phyloP scores from a whole-genome alignment of 2,888 invertebrate genomes.

The Eristalinus sepulchralis region DNA sequence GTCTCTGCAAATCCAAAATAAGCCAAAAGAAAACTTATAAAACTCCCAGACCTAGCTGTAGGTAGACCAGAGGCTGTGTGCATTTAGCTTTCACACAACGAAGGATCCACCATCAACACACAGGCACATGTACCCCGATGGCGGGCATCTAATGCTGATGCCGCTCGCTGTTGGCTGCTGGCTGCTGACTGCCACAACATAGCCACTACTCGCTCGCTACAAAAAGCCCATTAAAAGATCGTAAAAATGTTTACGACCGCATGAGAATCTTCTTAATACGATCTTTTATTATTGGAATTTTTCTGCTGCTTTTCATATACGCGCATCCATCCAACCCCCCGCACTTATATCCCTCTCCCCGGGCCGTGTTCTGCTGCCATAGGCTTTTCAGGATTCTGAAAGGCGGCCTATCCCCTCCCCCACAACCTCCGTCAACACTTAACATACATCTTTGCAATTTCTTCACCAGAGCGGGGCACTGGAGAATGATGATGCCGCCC shows the following conservation, averaged over 20 bases:
- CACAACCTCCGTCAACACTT: conserved; percentile 42
- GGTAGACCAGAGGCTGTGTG: conserved; percentile 3
- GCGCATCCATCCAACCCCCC: conserved; percentile 51
- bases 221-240: conserved; percentile 80
- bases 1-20: conserved; percentile 34
- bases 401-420: conserved; percentile 20
- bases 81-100: not conserved
- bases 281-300: conserved; percentile 80
- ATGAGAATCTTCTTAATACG: conserved; percentile 80
- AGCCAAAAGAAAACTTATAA: conserved; percentile 18
- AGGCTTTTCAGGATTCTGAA: conserved; percentile 45
- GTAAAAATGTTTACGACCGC: conserved; percentile 80
- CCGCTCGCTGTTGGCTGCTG: conserved; percentile 18
- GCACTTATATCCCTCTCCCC: not conserved
- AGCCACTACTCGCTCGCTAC: conserved; percentile 57
- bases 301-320: conserved; percentile 73
- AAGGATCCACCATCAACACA: not conserved
- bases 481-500: conserved; percentile 60
- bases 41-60: conserved; percentile 2
- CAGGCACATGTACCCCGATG: conserved; percentile 13
- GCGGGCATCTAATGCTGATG: conserved; percentile 36
- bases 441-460: conserved; percentile 67
- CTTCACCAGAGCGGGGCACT: conserved; percentile 33
- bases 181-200: conserved; percentile 27
- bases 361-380: conserved; percentile 11